Evolutionary conservation across 2,113 vertebrate species (phyloP).

Genomic region (Aramus guarauna): DNA sequence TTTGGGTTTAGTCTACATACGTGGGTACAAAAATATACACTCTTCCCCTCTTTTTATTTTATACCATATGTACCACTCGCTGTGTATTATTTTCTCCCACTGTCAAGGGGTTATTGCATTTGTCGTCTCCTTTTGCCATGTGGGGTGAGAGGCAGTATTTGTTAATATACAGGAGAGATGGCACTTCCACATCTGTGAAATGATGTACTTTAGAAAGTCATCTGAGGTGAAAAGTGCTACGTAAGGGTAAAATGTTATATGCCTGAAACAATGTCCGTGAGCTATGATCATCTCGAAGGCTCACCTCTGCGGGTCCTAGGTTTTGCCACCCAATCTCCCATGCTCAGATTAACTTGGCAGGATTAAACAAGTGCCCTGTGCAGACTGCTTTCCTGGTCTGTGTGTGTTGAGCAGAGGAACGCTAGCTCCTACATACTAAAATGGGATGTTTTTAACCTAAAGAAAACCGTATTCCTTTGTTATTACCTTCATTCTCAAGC

Average conservation of each 20-base stretch:
- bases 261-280: background rate
- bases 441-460: background rate
- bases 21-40: accelerated
- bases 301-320: background rate
- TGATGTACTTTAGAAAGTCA: slow-evolving; percentile 19
- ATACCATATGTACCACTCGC: accelerated
- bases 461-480: background rate
- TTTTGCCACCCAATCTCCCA: background rate
- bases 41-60: background rate
- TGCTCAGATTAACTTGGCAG: background rate
- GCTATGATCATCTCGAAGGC: background rate
- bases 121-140: background rate
- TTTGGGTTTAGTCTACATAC: accelerated
- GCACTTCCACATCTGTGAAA: background rate
- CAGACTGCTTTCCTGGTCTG: background rate
- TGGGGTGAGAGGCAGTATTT: background rate
- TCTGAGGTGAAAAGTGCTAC: background rate
- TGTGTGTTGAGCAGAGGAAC: background rate
- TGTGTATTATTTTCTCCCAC: background rate
- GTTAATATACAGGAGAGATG: background rate
- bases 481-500: background rate
- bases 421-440: background rate
- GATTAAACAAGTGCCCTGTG: background rate
- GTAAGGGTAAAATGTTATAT: background rate
- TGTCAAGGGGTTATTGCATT: background rate